These are phyloP conservation scores for Rhineura floridana DNA, from an alignment of 2,113 vertebrate species.

Conservation along the genomic window DNA sequence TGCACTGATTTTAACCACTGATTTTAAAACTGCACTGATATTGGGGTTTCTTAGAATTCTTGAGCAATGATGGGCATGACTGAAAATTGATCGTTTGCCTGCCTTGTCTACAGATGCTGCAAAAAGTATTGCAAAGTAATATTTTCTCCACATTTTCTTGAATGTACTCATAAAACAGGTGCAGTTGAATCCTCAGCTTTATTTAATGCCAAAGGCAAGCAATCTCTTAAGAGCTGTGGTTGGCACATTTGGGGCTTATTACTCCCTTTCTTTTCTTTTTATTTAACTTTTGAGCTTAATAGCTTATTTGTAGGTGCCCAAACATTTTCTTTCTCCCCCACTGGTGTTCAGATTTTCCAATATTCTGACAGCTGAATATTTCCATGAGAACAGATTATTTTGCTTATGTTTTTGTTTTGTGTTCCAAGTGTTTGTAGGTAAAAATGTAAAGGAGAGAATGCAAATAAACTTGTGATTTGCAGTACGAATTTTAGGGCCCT, in stretches of 20 bases:
- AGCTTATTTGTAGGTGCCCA: conserved; percentile 63
- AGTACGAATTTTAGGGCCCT: conserved; percentile 18
- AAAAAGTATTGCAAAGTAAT: conserved; percentile 22
- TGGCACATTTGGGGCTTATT: conserved; percentile 26
- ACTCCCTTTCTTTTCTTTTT: conserved; percentile 23
- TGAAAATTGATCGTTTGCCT: background rate
- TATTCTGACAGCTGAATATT: conserved; percentile 40
- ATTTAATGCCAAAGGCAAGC: conserved; percentile 7
- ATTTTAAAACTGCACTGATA: too few relatives aligned
- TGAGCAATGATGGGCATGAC: too few relatives aligned
- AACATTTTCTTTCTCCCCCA: conserved; percentile 7
- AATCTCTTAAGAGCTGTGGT: conserved; percentile 32
- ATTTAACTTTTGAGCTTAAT: conserved; percentile 46
- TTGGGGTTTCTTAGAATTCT: too few relatives aligned
- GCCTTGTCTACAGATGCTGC: background rate
- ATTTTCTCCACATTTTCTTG: background rate
- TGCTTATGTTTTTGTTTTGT: background rate
- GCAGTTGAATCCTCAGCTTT: conserved; percentile 21
- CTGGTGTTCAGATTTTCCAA: conserved; percentile 33
- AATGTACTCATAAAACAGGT: background rate
- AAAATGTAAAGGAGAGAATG: background rate
- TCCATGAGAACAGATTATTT: background rate
- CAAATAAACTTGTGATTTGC: background rate
- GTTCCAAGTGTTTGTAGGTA: conserved; percentile 41
- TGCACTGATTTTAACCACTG: too few relatives aligned